Evolutionary conservation across 2,113 vertebrate species (phyloP), one percentile per base, ranked within the genome.

Genomic region (Platysternon megacephalum): DNA sequence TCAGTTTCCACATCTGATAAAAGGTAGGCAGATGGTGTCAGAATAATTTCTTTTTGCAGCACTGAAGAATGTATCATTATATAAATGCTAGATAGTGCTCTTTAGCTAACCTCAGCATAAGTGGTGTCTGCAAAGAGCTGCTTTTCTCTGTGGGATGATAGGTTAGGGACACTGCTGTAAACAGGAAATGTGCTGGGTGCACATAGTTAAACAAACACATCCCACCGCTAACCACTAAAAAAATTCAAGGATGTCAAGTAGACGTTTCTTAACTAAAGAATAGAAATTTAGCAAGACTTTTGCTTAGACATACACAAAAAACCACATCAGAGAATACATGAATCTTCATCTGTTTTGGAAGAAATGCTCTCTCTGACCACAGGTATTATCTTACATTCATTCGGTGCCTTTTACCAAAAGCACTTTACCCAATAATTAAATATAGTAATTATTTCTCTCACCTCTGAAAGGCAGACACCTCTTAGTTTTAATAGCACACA

Each of bases 11-110:
- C 13, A 48, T 5, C 49, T 46, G 19, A 85, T n/a, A 51, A 88
- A 90, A 68, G 65, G 11, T 80, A 39, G 48, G 21, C 89, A 32
- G 72, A 72, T 88, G 79, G 16, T 44, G 21, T n/a, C 91, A 82
- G 39, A 79, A 44, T 13, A 1, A 58, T 21, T 8, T 79, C 5
- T 6, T 11, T 29, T 28, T 46, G 42, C 21, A 76, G 24, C 24
- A 44, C 72, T 44, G 39, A 44, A 44, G 24, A 44, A 76, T 2
- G 29, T 16, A 87, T 53, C 12, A 76, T 6, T 76, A 28, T 22
- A 82, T 35, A 21, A 32, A 9, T 89, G 53, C 39, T 79, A 0
- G 4, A 0, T 5, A 3, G n/a, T 17, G 1, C 29, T 56, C 26
- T 0, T 3, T 6, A 48, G 22, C 29, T 2, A 3, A 49, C 28